Conservation (phyloP, 2,797 vertebrate genomes). For the Danio choprae region DNA sequence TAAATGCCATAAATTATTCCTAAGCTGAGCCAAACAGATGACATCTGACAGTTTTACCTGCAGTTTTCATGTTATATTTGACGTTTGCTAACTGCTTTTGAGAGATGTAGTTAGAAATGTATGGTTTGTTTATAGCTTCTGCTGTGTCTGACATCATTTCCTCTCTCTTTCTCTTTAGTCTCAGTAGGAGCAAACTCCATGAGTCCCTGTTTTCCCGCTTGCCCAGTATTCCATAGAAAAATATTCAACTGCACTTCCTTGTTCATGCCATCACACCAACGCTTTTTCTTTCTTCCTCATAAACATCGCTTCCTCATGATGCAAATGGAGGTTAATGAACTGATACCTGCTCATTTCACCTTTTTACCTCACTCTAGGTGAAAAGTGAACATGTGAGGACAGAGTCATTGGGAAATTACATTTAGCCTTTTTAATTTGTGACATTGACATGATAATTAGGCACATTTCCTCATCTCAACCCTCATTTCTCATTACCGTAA, state of each 20-base stretch:
- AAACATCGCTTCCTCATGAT: slow-evolving; percentile 3
- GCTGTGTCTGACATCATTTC: slow-evolving; percentile 34
- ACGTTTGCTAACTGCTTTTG: background rate
- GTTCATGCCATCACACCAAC: background rate
- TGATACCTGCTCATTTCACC: background rate
- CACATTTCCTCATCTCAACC: background rate
- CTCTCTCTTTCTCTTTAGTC: slow-evolving; percentile 22
- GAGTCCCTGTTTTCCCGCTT: background rate
- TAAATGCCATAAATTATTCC: slow-evolving; percentile 53
- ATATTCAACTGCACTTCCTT: slow-evolving; percentile 4
- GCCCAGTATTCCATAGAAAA: slow-evolving; percentile 8
- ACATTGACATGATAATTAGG: background rate
- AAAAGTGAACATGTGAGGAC: no score
- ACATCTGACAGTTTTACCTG: background rate
- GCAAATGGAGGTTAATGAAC: background rate
- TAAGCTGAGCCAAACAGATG: slow-evolving; percentile 3
- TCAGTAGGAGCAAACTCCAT: slow-evolving; percentile 19
- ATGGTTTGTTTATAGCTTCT: slow-evolving; percentile 34
- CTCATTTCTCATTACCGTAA: background rate
- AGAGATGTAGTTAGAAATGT: background rate
- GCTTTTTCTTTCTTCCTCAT: background rate
- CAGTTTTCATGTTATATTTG: background rate
- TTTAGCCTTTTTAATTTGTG: background rate
- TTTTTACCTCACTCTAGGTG: background rate
- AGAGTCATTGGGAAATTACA: background rate